Conservation (phyloP, 2,797 vertebrate species). For the Hemibagrus guttatus region DNA sequence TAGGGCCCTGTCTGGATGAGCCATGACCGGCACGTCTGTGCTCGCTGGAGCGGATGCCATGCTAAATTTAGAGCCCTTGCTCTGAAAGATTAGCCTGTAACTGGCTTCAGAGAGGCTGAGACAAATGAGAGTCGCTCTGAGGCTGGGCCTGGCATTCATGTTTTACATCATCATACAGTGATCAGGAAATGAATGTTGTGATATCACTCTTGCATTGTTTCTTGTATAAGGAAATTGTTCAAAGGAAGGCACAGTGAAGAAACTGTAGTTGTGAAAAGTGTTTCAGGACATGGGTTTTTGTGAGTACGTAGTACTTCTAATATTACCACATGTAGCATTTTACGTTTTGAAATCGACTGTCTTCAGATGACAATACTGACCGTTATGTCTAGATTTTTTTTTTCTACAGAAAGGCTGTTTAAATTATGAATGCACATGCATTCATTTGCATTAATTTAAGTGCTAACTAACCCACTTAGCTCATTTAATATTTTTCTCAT, state of each 20-base stretch:
- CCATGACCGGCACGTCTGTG: slow-evolving; percentile 63
- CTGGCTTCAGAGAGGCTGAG: slow-evolving; percentile 59
- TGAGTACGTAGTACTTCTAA: neutral
- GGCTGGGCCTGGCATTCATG: slow-evolving; percentile 41
- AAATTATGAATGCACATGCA: slow-evolving; percentile 21
- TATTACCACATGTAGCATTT: slow-evolving; percentile 21
- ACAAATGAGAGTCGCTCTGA: slow-evolving; percentile 47
- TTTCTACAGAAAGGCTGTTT: neutral
- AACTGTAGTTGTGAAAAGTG: neutral
- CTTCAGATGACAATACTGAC: neutral
- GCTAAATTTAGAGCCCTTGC: slow-evolving; percentile 74
- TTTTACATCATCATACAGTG: slow-evolving; percentile 34
- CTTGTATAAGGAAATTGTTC: neutral
- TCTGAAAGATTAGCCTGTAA: slow-evolving; percentile 62
- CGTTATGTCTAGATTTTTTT: neutral
- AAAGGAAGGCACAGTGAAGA: neutral
- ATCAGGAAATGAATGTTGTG: slow-evolving; percentile 9
- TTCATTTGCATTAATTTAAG: slow-evolving; percentile 18
- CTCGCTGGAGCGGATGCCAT: slow-evolving; percentile 53
- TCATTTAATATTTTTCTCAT: slow-evolving; percentile 19
- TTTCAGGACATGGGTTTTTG: neutral
- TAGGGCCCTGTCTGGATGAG: slow-evolving; percentile 72
- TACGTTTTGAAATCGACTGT: slow-evolving; percentile 1
- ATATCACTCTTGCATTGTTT: slow-evolving; percentile 15
- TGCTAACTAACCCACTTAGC: slow-evolving; percentile 19